These are phyloP conservation scores for Pitta sordida DNA, from an alignment of 2,113 vertebrate genomes.

Conservation along the genomic window DNA sequence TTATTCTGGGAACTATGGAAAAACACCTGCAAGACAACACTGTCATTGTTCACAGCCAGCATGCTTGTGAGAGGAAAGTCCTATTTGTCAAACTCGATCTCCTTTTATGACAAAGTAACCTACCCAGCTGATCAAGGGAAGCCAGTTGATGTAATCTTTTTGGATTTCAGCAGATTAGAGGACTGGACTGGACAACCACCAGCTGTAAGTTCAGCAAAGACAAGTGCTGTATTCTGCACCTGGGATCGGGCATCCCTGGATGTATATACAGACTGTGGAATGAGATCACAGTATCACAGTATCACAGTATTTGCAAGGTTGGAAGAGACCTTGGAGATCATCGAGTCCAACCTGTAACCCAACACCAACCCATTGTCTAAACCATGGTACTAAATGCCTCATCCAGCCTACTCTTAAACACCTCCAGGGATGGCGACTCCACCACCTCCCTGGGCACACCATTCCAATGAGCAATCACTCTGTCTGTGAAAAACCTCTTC, in stretches of 20 bases:
- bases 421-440: too few relatives aligned
- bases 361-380: too few relatives aligned
- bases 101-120: not conserved
- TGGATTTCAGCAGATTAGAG: not conserved
- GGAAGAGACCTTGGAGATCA: too few relatives aligned
- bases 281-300: too few relatives aligned
- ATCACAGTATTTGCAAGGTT: too few relatives aligned
- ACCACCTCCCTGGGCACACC: too few relatives aligned
- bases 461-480: too few relatives aligned
- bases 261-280: not conserved
- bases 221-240: not conserved
- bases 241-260: not conserved
- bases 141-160: not conserved
- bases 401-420: too few relatives aligned
- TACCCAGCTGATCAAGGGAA: not conserved
- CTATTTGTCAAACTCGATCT: not conserved
- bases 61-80: not conserved
- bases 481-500: too few relatives aligned
- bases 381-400: too few relatives aligned
- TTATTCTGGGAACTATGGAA: not conserved
- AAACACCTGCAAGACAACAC: not conserved
- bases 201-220: not conserved
- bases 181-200: not conserved
- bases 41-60: not conserved
- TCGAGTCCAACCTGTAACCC: too few relatives aligned